Evolutionary conservation across 2,113 vertebrate species (phyloP).

Genomic region (Takifugu flavidus): DNA sequence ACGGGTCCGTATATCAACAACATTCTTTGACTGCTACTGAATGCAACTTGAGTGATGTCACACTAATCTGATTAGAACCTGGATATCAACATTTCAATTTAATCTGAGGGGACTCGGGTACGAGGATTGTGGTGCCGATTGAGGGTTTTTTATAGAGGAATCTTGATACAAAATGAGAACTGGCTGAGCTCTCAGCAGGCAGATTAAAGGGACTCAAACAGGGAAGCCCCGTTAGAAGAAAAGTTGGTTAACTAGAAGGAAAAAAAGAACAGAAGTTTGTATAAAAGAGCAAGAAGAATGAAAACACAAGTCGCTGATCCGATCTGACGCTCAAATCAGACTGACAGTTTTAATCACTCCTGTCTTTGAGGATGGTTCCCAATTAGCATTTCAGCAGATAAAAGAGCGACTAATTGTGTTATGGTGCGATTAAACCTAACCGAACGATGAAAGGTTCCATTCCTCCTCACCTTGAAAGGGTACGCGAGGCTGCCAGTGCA

Average conservation of each 20-base stretch:
- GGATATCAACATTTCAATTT: constrained; percentile 47
- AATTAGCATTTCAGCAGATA: background rate
- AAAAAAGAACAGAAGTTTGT: background rate
- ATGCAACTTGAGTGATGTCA: constrained; percentile 59
- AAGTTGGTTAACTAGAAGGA: no score
- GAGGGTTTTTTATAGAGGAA: background rate
- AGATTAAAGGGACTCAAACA: no score
- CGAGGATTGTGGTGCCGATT: no score
- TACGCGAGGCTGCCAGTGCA: constrained; percentile 44
- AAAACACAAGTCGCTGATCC: background rate
- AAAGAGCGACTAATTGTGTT: constrained; percentile 21
- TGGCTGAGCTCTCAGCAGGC: background rate
- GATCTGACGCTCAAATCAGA: constrained; percentile 3
- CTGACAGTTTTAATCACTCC: constrained; percentile 7
- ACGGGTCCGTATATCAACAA: constrained; percentile 41
- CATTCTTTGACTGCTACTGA: constrained; percentile 20
- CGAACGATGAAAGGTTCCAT: background rate
- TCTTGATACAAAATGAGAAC: background rate
- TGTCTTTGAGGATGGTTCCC: background rate
- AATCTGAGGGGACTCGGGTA: constrained; percentile 19
- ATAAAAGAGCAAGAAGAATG: background rate
- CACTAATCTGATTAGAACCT: constrained; percentile 56
- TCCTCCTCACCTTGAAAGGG: constrained; percentile 65
- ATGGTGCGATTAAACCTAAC: background rate
- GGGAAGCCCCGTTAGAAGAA: no score